A percentile compares a stretch with the other conserved stretches of the same genome.
Conservation (phyloP, 2,888 invertebrate genomes). For the Pterobdella sp. region DNA sequence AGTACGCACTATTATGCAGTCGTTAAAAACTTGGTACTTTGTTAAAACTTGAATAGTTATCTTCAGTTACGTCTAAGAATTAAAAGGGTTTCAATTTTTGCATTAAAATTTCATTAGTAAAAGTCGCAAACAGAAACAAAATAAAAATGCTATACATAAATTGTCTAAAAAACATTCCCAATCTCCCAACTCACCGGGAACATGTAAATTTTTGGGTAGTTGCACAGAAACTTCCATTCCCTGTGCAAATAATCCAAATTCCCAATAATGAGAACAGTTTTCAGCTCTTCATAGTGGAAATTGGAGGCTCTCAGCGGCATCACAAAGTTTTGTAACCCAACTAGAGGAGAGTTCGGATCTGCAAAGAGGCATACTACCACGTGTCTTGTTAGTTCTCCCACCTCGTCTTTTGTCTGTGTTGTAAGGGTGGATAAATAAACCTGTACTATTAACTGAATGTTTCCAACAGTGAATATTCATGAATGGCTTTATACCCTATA, state of each 20-base stretch:
- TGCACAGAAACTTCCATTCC: conserved; percentile 99
- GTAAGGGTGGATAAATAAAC: background rate
- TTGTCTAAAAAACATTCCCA: too few relatives aligned
- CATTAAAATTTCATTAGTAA: background rate
- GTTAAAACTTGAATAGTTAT: too few relatives aligned
- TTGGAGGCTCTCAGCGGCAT: conserved; percentile 99
- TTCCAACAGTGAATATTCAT: background rate
- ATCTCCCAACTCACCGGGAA: conserved; percentile 55
- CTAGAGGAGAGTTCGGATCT: conserved; percentile 96
- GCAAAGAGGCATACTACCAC: conserved; percentile 97
- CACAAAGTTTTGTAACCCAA: conserved; percentile 93
- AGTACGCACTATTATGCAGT: too few relatives aligned
- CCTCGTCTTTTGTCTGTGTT: conserved; percentile 87
- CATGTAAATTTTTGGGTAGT: conserved; percentile 97
- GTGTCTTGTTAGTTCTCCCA: conserved; percentile 55
- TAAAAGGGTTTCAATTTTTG: background rate
- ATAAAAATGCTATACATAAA: too few relatives aligned
- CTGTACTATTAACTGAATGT: background rate
- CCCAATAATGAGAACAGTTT: conserved; percentile 98
- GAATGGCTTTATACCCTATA: too few relatives aligned
- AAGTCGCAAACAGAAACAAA: background rate
- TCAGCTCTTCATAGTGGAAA: conserved; percentile 98
- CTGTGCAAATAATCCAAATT: conserved; percentile 94
- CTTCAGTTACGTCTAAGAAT: too few relatives aligned
- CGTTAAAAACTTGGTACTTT: background rate